Percentiles rank a stretch among this genome's conserved stretches.
These are phyloP conservation scores for Phrynocephalus vlangalii DNA, from an alignment of 2,797 vertebrate genomes.

Conservation along the genomic window DNA sequence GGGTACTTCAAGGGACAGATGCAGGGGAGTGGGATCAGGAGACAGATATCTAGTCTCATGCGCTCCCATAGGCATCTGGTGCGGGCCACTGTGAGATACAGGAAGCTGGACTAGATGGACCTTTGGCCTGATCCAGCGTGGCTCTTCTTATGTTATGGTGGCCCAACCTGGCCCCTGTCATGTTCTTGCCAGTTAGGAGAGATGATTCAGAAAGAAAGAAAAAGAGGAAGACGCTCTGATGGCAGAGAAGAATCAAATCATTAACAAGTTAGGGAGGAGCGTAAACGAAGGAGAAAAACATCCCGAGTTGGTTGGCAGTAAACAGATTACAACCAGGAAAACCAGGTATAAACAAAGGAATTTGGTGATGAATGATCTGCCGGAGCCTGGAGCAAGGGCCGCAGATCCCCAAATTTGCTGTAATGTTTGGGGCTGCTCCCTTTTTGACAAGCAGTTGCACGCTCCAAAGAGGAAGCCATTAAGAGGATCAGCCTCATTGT, in stretches of 20 bases:
- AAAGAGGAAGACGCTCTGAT: not conserved
- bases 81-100: no score
- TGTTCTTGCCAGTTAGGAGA: no score
- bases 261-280: not conserved
- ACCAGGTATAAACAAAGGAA: not conserved
- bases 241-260: conserved; percentile 8
- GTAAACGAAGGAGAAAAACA: not conserved
- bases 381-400: not conserved
- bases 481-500: not conserved
- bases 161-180: no score
- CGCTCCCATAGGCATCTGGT: no score
- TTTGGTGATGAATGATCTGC: not conserved
- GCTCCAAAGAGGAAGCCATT: not conserved
- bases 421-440: not conserved
- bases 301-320: not conserved
- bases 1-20: no score
- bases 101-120: no score
- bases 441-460: not conserved
- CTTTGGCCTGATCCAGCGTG: no score
- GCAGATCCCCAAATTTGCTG: not conserved
- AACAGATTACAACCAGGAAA: not conserved
- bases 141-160: no score
- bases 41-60: no score
- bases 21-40: no score
- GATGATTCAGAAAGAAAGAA: no score